These are phyloP conservation scores for Sclerodermus sp. DNA, from an alignment of 2,888 invertebrate genomes.

Conservation along the genomic window DNA sequence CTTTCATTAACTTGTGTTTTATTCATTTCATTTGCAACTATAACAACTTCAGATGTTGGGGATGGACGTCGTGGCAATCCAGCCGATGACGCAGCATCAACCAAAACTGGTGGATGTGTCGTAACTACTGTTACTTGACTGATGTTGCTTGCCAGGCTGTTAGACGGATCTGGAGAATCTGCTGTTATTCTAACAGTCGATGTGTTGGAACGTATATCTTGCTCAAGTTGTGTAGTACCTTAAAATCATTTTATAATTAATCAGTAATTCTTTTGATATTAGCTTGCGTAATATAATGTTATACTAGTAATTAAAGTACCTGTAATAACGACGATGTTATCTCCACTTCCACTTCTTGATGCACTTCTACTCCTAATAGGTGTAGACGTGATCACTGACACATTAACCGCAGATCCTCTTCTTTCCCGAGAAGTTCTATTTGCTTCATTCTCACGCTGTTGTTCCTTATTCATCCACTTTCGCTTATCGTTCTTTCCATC, in stretches of 20 bases:
- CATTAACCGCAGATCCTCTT: slow-evolving; percentile 44
- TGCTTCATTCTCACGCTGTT: slow-evolving; percentile 23
- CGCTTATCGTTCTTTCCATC: slow-evolving; percentile 25
- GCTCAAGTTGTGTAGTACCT: slow-evolving; percentile 40
- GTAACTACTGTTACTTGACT: slow-evolving; percentile 84
- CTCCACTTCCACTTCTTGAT: slow-evolving; percentile 43
- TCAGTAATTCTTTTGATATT: background rate
- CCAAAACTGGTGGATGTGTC: slow-evolving; percentile 79
- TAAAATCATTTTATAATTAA: background rate
- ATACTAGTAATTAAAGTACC: slow-evolving; percentile 30
- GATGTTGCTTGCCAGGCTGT: slow-evolving; percentile 73
- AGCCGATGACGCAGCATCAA: slow-evolving; percentile 70
- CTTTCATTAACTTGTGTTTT: slow-evolving; percentile 70
- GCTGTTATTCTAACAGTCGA: slow-evolving; percentile 61
- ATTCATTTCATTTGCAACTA: slow-evolving; percentile 78
- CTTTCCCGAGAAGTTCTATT: slow-evolving; percentile 30
- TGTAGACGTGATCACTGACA: slow-evolving; percentile 54
- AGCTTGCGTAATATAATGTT: background rate
- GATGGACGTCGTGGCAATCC: slow-evolving; percentile 70
- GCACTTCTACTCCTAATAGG: slow-evolving; percentile 45
- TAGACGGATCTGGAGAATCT: slow-evolving; percentile 65
- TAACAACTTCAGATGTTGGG: slow-evolving; percentile 72
- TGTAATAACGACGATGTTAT: slow-evolving; percentile 53
- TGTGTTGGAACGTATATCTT: slow-evolving; percentile 55
- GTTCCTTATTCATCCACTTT: slow-evolving; percentile 20